Percentiles rank a stretch among this genome's conserved stretches.
phyloP scores from a whole-genome alignment of 1,140 invertebrate genomes.

The Sycophila sp. region DNA sequence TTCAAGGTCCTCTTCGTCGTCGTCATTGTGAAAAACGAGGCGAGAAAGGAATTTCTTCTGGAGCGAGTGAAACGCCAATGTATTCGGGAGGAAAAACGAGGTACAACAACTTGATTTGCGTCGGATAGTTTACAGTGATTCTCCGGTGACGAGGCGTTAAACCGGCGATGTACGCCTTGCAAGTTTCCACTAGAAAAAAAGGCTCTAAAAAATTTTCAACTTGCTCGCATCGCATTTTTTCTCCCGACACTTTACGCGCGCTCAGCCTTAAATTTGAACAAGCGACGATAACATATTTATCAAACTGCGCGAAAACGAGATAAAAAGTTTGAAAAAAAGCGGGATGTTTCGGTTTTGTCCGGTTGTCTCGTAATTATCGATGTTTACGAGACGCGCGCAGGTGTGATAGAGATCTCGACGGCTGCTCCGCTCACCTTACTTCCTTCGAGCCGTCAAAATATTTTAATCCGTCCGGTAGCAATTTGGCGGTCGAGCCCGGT shows the following conservation, averaged over 20 bases:
- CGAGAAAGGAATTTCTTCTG: constrained; percentile 44
- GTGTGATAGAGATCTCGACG: constrained; percentile 59
- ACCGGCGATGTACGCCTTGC: neutral
- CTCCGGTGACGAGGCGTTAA: constrained; percentile 50
- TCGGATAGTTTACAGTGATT: constrained; percentile 52
- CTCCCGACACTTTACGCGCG: no score
- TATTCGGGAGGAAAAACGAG: constrained; percentile 43
- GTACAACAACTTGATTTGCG: constrained; percentile 52
- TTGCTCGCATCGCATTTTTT: no score
- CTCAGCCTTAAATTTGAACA: no score
- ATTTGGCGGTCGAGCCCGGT: neutral
- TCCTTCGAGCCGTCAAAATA: constrained; percentile 53
- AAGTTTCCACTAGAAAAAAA: neutral
- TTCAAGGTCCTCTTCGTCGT: constrained; percentile 42
- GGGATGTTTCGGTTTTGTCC: no score
- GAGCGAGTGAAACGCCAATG: neutral
- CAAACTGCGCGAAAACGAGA: neutral
- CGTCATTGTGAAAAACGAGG: constrained; percentile 6
- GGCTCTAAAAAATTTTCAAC: no score
- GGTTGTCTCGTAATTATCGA: constrained; percentile 58
- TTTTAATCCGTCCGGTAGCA: constrained; percentile 48
- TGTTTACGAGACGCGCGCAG: constrained; percentile 57
- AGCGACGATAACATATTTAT: no score
- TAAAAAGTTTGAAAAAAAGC: no score
- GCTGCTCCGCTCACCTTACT: constrained; percentile 42